Evolutionary conservation across 2,797 vertebrate genomes (phyloP), one percentile per base, ranked within the genome.

Genomic region (Cichlasoma orientale): DNA sequence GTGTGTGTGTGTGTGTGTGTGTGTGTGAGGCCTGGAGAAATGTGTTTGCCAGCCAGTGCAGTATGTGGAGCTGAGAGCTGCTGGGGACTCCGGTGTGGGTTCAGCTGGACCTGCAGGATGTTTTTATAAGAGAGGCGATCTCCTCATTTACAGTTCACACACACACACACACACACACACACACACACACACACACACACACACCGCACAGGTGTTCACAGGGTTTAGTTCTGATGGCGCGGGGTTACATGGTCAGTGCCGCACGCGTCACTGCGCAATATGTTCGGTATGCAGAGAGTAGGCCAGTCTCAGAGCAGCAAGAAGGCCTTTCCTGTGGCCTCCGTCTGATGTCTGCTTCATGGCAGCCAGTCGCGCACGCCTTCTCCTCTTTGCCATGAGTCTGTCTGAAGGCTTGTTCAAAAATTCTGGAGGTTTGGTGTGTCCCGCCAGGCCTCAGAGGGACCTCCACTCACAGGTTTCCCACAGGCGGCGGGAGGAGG

Each of bases 91-190:
- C 21, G n/a, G 72, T 94, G 90, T 92, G 82, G 92, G 82, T 92
- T 94, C 90, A 95, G 93, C 91, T 95, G 93, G 88, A 87, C 85
- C 74, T 80, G 82, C 87, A 94, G 89, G 91, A 93, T 93, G 90
- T 95, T 95, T 94, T 92, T 92, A 85, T 83, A 89, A 92, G 80
- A 74, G 78, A 93, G 91, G 87, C 72, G 57, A 89, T 86, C 81
- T 87, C 87, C 68, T 84, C 78, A 57, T 75, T 47, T 72, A 74
- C 66, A 78, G 76, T 56, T 31, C 36, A 72, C 52, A 59, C 75
- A 33, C 33, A 33, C 33, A 33, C 33, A 33, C 33, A 36, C 33
- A 10, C 38, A 7, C 18, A 13, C 7, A 50, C 80, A 70, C 63
- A 52, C 68, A 72, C 56, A 75, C 53, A 68, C 75, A 80, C 89